A percentile compares a stretch with the other conserved stretches of the same genome.
These are phyloP conservation scores for Sylvietta virens DNA, from an alignment of 2,113 vertebrate species.

Conservation along the genomic window DNA sequence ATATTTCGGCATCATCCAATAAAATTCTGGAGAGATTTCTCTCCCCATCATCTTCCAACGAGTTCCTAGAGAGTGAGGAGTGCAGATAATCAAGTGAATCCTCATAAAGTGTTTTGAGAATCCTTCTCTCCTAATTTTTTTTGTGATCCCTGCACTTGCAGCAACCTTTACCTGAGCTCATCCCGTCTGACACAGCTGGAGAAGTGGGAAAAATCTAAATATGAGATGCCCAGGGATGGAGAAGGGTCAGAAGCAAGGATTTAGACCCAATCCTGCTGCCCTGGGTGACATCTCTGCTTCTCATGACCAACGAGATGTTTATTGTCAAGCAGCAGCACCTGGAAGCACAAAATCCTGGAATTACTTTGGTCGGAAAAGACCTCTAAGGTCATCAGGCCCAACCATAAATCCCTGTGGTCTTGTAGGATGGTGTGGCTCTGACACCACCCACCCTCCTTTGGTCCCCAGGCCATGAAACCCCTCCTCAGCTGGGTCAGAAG, in stretches of 20 bases:
- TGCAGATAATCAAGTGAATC: background rate
- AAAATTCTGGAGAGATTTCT: background rate
- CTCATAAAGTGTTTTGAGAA: background rate
- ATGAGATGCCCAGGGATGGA: background rate
- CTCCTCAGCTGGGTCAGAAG: background rate
- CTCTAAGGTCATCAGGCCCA: background rate
- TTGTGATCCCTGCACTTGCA: background rate
- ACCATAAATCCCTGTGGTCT: background rate
- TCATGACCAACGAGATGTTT: background rate
- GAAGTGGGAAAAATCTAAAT: background rate
- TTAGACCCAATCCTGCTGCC: rapidly evolving
- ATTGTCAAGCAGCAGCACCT: background rate
- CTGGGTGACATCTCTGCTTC: background rate
- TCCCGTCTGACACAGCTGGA: background rate
- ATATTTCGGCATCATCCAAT: background rate
- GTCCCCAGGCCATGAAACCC: background rate
- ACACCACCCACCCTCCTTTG: background rate
- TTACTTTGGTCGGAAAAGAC: background rate
- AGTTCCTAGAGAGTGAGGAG: background rate
- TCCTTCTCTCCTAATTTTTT: background rate
- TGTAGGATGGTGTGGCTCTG: background rate
- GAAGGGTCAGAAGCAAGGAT: background rate
- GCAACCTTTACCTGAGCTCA: background rate
- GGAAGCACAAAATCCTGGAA: background rate
- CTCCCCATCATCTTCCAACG: background rate